Evolutionary conservation across 2,888 invertebrate species (phyloP), one percentile per base, ranked within the genome.

Genomic region (Eupeodes latifasciatus): DNA sequence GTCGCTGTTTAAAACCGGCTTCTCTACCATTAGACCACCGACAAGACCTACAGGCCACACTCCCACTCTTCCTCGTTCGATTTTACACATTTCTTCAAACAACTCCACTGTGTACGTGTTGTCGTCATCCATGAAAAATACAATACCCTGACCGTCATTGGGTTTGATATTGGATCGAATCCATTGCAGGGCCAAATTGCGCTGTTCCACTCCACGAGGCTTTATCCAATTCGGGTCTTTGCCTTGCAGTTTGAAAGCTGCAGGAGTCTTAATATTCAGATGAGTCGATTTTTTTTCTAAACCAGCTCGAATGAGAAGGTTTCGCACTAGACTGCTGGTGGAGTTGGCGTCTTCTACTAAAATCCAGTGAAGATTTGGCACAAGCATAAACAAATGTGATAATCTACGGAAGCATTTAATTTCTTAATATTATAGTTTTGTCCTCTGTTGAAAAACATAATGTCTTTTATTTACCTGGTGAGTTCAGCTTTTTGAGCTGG

Each of bases 121-220:
- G 92, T 99, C 99, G 93, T 99, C 99, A 92, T 99, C 99, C 94
- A 98, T 98, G 93, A 99, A 99, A 93, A 97, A 99, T 0, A 99
- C 96, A 55, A 98, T 96, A 51, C 91, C 90, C 76, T 92, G 92
- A 0, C 16, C 61, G 0, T 78, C 74, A 96, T 91, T 95, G 93
- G 90, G 95, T 10, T 67, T 80, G 3, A 90, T 91, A 89, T 93
- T 91, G 6, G 84, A 59, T 4, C 93, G 91, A 94, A 91, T 95
- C 98, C 98, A 99, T 72, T 95, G 94, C 51, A 99, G 93, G 0
- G 97, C 99, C 59, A 95, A 94, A 93, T 99, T 99, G 83, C 99
- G 95, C 93, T 99, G 99, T 90, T 97, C 96, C 0, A 99, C 98
- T 0, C 99, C 99, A 89, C 98, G 95, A 0, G 98, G 97, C 91